Conservation (phyloP, 2,888 invertebrate species). For the Rhagonycha lutea region DNA sequence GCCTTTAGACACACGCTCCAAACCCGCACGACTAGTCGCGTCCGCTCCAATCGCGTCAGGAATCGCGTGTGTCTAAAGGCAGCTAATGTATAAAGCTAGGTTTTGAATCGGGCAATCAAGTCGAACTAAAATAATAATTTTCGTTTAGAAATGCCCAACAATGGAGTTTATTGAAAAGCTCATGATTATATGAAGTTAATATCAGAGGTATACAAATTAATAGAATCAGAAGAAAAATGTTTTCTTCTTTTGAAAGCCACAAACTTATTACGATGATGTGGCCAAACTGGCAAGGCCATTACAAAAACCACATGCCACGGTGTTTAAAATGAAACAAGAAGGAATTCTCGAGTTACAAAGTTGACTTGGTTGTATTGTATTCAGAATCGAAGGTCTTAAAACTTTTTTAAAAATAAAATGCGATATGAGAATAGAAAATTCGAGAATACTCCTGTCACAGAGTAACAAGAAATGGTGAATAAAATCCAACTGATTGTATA, state of each 20-base stretch:
- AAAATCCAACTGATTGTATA: neutral
- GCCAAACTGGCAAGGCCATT: conserved; percentile 7
- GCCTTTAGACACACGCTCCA: too few species aligned
- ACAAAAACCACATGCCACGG: conserved; percentile 18
- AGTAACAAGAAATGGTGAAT: neutral
- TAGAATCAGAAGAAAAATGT: neutral
- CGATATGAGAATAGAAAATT: neutral
- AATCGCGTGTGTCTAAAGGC: too few species aligned
- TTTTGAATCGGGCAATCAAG: neutral
- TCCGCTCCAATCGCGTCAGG: too few species aligned
- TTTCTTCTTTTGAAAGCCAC: conserved; percentile 2
- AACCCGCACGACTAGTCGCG: too few species aligned
- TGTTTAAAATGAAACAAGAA: conserved; percentile 23
- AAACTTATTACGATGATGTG: neutral
- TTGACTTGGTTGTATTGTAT: neutral
- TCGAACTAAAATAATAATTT: neutral
- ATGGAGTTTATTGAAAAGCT: neutral
- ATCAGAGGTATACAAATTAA: neutral
- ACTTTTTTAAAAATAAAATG: neutral
- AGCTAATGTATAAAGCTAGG: neutral
- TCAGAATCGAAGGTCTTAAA: neutral
- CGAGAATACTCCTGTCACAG: too few species aligned
- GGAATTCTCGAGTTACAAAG: neutral
- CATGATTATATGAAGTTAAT: neutral
- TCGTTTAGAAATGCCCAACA: neutral